phyloP scores from a whole-genome alignment of 2,113 vertebrate genomes.

The Brachionichthys hirsutus region DNA sequence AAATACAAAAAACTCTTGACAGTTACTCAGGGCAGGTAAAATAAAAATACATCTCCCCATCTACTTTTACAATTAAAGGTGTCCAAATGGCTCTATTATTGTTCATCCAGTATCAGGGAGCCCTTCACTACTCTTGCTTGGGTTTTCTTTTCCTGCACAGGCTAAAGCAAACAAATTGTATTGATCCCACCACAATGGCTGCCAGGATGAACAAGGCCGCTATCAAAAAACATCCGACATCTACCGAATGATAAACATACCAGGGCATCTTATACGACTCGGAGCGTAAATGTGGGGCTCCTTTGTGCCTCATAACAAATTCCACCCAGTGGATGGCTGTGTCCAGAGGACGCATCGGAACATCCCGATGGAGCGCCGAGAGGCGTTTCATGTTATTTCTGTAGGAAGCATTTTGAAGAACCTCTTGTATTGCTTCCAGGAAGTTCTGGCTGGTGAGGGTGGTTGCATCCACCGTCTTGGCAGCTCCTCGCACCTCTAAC shows the following conservation, averaged over 20 bases:
- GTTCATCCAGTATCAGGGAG: background rate
- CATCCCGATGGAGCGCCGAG: constrained; percentile 70
- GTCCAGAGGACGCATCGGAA: constrained; percentile 63
- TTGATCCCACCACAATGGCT: constrained; percentile 21
- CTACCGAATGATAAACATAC: constrained; percentile 73
- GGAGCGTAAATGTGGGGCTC: constrained; percentile 72
- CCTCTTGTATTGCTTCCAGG: constrained; percentile 56
- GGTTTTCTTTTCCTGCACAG: constrained; percentile 65
- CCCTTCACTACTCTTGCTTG: constrained; percentile 61
- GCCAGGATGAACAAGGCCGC: constrained; percentile 30
- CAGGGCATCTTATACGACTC: constrained; percentile 74
- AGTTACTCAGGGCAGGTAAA: too few species aligned
- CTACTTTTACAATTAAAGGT: background rate
- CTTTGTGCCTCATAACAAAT: constrained; percentile 76
- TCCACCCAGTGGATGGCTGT: constrained; percentile 76
- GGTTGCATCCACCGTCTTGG: constrained; percentile 58
- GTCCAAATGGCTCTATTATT: too few species aligned
- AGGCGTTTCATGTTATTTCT: constrained; percentile 68
- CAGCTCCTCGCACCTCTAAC: constrained; percentile 67
- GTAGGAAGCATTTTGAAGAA: constrained; percentile 72
- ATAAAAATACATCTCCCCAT: too few species aligned
- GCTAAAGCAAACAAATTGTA: constrained; percentile 56
- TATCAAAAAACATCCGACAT: constrained; percentile 55
- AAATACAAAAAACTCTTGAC: too few species aligned
- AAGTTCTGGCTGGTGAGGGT: constrained; percentile 61